A percentile compares a stretch with the other conserved stretches of the same genome.
phyloP scores from a whole-genome alignment of 2,113 vertebrate genomes.

The Gallinago paraguaiae region DNA sequence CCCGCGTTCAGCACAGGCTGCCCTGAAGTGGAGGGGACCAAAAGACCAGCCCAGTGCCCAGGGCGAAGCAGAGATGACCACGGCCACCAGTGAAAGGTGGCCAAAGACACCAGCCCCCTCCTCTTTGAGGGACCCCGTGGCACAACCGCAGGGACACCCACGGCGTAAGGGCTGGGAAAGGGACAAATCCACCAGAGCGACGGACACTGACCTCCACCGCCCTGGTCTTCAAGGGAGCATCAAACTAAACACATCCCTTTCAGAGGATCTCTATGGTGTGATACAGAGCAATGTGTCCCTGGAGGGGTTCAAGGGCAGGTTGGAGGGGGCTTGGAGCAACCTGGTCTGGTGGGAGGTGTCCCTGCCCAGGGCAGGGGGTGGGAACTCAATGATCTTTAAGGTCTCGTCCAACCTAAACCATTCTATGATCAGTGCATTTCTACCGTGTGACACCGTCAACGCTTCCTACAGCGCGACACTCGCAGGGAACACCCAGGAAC shows the following conservation, averaged over 20 bases:
- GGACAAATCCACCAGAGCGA: neutral
- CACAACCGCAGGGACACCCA: too few species aligned
- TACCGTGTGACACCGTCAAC: accelerated
- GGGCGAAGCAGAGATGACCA: neutral
- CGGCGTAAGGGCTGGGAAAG: neutral
- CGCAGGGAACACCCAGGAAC: neutral
- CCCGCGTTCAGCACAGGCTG: accelerated
- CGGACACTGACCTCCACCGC: neutral
- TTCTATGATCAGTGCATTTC: neutral
- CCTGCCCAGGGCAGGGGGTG: too few species aligned
- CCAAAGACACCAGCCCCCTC: neutral
- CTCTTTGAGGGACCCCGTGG: neutral
- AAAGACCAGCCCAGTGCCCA: neutral
- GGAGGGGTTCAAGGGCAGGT: too few species aligned
- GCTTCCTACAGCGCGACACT: neutral
- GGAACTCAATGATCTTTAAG: too few species aligned
- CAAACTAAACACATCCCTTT: neutral
- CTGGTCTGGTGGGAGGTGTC: too few species aligned
- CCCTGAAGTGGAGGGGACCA: neutral
- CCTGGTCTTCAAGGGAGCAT: neutral
- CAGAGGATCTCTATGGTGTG: neutral
- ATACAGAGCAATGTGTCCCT: neutral
- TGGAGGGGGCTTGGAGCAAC: too few species aligned
- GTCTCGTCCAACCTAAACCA: too few species aligned
- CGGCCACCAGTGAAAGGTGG: accelerated